Evolutionary conservation across 2,113 vertebrate species (phyloP), one percentile per base, ranked within the genome.

Genomic region (Zosterops pallidus): DNA sequence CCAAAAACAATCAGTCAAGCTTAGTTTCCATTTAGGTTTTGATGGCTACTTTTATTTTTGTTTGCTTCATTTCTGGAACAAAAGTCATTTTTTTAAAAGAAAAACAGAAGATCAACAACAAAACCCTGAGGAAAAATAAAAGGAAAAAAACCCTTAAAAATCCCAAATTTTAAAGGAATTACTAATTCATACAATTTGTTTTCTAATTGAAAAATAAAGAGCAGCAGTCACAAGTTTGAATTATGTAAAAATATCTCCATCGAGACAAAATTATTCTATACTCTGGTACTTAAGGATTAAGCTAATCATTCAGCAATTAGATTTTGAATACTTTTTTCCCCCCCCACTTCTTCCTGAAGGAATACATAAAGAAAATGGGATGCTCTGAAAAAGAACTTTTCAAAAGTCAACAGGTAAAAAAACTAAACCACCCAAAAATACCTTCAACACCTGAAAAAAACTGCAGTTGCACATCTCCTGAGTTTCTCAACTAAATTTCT

Each of bases 381-480:
- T 69, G 2, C 4, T 63, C 26, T 63, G 18, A 25, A 29, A 62
- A 47, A 42, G 14, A 68, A 55, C 2, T 67, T 71, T 14, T 0
- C 4, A 50, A 76, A 79, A 63, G 20, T 55, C 33, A 69, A 28
- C 5, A 28, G 1, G 7, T 15, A 17, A 65, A 46, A 50, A 75
- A 55, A 0, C 14, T 0, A 24, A 81, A 28, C 12, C 4, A 37
- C 4, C 5, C 31, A 52, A 81, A 92, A 56, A 49, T 44, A 53
- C 1, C 2, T 2, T 15, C 14, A 46, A 67, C 87, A 37, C 8
- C 16, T 29, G 18, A 63, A 21, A 79, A 93, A 93, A 72, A 29
- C 5, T 49, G 5, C 1, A 13, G 20, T 47, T 56, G 4, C 1
- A 6, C 11, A 7, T 31, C 1, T 2, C 5, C 2, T 53, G 14